phyloP scores from a whole-genome alignment of 1,140 invertebrate species.

The Aethina tumida region DNA sequence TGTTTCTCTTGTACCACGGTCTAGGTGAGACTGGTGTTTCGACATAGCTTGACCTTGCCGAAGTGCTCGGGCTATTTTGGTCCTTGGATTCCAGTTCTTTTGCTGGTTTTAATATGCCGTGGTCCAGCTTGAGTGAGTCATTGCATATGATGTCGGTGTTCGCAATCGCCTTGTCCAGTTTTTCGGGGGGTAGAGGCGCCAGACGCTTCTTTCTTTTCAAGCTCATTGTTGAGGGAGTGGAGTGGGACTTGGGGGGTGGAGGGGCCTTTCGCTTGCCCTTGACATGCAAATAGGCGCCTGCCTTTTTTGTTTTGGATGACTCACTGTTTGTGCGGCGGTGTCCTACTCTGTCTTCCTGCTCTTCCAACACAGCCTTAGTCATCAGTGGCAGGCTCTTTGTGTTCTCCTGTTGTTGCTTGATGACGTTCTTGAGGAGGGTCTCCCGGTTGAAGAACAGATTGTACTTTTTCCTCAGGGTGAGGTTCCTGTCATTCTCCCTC shows the following conservation, averaged over 20 bases:
- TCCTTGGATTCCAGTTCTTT: constrained; percentile 18
- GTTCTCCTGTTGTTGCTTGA: constrained; percentile 34
- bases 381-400: constrained; percentile 41
- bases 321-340: constrained; percentile 43
- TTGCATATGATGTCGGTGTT: constrained; percentile 32
- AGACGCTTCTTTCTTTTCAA: constrained; percentile 45
- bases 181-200: constrained; percentile 48
- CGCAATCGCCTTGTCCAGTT: constrained; percentile 14
- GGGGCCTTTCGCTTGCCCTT: constrained; percentile 65
- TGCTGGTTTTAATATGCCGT: constrained; percentile 35
- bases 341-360: constrained; percentile 33
- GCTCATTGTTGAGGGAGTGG: constrained; percentile 25
- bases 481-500: constrained; percentile 43
- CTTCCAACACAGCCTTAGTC: constrained; percentile 27
- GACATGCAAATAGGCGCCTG: constrained; percentile 47
- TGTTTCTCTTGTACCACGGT: constrained; percentile 54
- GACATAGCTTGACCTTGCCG: constrained; percentile 19
- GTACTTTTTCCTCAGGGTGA: constrained; percentile 53
- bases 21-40: constrained; percentile 41
- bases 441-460: constrained; percentile 44
- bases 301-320: constrained; percentile 38
- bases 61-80: constrained; percentile 4
- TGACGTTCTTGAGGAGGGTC: constrained; percentile 26
- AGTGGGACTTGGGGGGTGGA: constrained; percentile 44
- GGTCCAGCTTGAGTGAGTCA: constrained; percentile 40